A percentile compares a stretch with the other conserved stretches of the same genome.
Conservation (phyloP, 2,888 invertebrate genomes). For the Mythimna albipuncta region DNA sequence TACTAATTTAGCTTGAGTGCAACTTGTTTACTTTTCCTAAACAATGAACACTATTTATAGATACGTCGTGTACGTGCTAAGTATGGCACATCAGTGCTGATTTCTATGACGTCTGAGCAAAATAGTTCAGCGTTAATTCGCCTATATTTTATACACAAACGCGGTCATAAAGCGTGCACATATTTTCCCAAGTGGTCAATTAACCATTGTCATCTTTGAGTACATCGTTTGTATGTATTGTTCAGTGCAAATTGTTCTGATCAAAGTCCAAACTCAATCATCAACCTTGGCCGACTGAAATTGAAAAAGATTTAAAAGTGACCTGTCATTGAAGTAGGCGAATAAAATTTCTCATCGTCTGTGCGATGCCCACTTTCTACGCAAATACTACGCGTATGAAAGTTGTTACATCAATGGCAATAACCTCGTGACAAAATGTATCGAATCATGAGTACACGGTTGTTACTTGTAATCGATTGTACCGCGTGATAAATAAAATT, state of each 20-base stretch:
- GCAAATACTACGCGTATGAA: constrained; percentile 20
- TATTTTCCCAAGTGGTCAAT: constrained; percentile 68
- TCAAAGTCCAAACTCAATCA: constrained; percentile 69
- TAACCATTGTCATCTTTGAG: constrained; percentile 58
- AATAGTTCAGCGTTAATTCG: background rate
- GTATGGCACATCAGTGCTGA: background rate
- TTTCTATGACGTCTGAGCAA: background rate
- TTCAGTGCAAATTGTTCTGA: constrained; percentile 57
- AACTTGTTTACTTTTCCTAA: background rate
- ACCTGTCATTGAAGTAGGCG: constrained; percentile 18
- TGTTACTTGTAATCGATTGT: constrained; percentile 12
- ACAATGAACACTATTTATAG: constrained; percentile 13
- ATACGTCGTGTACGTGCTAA: background rate
- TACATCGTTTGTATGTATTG: constrained; percentile 57
- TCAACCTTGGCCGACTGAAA: constrained; percentile 63
- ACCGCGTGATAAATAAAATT: too few relatives aligned
- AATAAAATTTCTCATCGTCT: constrained; percentile 25
- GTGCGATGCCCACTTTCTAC: constrained; percentile 41
- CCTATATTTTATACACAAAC: constrained; percentile 36
- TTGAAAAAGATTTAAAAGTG: constrained; percentile 44
- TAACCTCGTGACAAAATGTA: background rate
- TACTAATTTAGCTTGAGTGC: background rate
- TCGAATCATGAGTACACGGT: constrained; percentile 9
- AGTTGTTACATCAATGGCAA: constrained; percentile 26
- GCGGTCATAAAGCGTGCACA: constrained; percentile 38